These are phyloP conservation scores for Ylistrum balloti DNA, from an alignment of 1,140 invertebrate genomes.

Conservation along the genomic window DNA sequence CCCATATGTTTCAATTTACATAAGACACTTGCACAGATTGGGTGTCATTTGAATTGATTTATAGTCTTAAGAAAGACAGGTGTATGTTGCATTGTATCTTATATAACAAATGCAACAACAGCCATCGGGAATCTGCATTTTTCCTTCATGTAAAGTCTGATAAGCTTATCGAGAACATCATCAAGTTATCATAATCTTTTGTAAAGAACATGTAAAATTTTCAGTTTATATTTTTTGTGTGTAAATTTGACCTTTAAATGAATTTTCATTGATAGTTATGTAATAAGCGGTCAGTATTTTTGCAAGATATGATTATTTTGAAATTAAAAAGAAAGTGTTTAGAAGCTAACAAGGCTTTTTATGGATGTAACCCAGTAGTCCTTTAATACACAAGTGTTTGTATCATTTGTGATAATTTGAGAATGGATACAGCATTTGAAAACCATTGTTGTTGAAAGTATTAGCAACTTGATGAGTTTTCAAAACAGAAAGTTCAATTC, in stretches of 20 bases:
- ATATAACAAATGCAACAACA: too few relatives aligned
- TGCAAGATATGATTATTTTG: too few relatives aligned
- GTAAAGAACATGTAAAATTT: too few relatives aligned
- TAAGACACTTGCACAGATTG: neutral
- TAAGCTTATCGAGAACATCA: too few relatives aligned
- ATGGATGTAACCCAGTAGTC: neutral
- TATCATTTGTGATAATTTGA: conserved; percentile 30
- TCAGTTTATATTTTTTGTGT: too few relatives aligned
- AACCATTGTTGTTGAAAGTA: neutral
- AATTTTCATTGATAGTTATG: too few relatives aligned
- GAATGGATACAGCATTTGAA: neutral
- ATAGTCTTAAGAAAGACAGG: neutral
- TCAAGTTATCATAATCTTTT: too few relatives aligned
- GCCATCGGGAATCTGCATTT: too few relatives aligned
- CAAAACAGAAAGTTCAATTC: neutral
- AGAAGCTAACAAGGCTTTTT: neutral
- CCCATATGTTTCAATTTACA: neutral
- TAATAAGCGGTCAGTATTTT: too few relatives aligned
- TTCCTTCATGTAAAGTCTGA: neutral
- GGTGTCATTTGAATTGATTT: neutral
- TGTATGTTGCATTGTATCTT: too few relatives aligned
- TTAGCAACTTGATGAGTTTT: neutral
- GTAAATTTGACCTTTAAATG: too few relatives aligned
- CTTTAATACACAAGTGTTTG: neutral
- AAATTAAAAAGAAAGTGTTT: neutral